These are phyloP conservation scores for Pocillopora verrucosa DNA, from an alignment of 64 coral and sea anemone species.

Conservation along the genomic window DNA sequence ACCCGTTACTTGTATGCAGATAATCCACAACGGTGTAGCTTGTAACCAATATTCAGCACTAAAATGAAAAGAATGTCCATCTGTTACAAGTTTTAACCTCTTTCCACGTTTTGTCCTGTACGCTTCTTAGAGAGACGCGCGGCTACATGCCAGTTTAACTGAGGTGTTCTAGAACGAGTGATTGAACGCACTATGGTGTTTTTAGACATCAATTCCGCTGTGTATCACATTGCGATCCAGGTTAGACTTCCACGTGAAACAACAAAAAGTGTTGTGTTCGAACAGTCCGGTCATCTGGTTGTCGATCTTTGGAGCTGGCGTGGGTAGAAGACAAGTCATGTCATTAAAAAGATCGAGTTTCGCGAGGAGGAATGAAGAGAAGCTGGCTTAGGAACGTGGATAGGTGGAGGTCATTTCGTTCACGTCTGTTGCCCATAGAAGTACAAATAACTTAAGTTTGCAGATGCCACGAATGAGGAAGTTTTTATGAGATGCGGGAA, in stretches of 20 bases:
- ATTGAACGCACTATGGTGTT: neutral
- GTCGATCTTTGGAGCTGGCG: neutral
- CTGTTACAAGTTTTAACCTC: neutral
- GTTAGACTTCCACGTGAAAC: neutral
- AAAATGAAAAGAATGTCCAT: neutral
- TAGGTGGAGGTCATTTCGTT: neutral
- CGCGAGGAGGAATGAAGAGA: constrained; percentile 2
- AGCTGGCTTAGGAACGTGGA: neutral
- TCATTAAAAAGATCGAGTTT: neutral
- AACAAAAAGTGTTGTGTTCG: constrained; percentile 12
- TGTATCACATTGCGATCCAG: neutral
- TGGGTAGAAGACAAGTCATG: neutral
- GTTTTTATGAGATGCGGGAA: no score
- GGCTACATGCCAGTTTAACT: neutral
- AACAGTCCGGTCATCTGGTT: neutral
- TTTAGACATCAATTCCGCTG: neutral
- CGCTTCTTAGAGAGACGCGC: neutral
- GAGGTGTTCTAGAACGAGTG: constrained; percentile 4
- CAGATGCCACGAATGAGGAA: no score
- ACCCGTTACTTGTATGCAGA: neutral
- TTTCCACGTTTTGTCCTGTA: neutral
- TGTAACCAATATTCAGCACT: neutral
- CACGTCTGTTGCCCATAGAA: neutral
- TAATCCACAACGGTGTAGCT: neutral
- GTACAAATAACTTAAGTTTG: neutral